Evolutionary conservation across 2,888 invertebrate genomes (phyloP).

Genomic region (Cephus runcator): DNA sequence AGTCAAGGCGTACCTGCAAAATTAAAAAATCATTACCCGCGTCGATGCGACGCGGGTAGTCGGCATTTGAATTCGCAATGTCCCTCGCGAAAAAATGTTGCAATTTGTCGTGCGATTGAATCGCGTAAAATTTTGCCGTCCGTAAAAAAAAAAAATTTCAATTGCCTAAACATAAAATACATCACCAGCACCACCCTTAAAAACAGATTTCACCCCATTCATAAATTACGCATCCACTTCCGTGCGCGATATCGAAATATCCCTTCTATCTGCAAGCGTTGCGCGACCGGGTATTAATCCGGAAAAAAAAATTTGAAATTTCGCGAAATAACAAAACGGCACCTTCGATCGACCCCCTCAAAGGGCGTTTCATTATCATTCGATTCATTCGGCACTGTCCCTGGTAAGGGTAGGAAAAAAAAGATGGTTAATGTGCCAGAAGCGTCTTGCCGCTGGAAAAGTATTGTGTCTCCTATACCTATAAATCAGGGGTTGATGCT

Average conservation of each 20-base stretch:
- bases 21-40: neutral
- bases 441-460: neutral
- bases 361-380: neutral
- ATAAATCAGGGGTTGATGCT: neutral
- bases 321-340: neutral
- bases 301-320: neutral
- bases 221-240: too few relatives aligned
- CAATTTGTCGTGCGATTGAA: too few relatives aligned
- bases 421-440: neutral
- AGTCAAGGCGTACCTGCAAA: neutral
- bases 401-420: neutral
- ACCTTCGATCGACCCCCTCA: neutral
- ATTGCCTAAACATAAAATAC: too few relatives aligned
- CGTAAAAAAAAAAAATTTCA: too few relatives aligned
- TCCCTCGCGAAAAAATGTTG: too few relatives aligned
- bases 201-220: neutral
- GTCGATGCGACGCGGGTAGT: too few relatives aligned
- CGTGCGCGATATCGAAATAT: neutral
- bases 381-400: neutral
- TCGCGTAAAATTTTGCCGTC: neutral
- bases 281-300: rapidly evolving
- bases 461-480: neutral
- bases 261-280: neutral
- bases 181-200: neutral
- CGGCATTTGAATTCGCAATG: too few relatives aligned